These are phyloP conservation scores for Mesochorus sp. DNA, from an alignment of 2,888 invertebrate genomes.

Conservation along the genomic window DNA sequence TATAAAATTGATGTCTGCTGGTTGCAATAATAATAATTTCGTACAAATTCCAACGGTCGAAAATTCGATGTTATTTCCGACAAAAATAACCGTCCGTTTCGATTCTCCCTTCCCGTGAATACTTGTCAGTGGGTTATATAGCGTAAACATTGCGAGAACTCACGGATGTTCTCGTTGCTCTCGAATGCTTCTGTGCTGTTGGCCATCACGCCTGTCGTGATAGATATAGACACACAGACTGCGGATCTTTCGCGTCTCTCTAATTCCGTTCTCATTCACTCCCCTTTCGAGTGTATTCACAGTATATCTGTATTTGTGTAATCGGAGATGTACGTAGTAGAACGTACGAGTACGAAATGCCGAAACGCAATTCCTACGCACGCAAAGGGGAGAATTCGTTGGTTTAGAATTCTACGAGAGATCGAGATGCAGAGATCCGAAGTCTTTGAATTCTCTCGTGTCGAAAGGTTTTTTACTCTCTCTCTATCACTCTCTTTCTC, in stretches of 20 bases:
- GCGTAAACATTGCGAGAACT: conserved; percentile 50
- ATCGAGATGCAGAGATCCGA: background rate
- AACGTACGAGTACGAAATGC: conserved; percentile 24
- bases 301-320: background rate
- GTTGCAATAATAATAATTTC: conserved; percentile 34
- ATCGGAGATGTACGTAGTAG: conserved; percentile 1
- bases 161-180: conserved; percentile 51
- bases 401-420: conserved; percentile 27
- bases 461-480: conserved; percentile 40
- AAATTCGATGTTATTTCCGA: conserved; percentile 51
- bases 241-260: conserved; percentile 31
- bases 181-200: conserved; percentile 32
- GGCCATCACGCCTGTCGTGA: conserved; percentile 22
- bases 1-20: conserved; percentile 14
- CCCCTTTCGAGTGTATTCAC: background rate
- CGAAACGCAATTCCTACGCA: conserved; percentile 44
- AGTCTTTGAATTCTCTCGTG: conserved; percentile 49
- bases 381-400: conserved; percentile 33
- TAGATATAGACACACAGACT: conserved; percentile 16
- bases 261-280: conserved; percentile 56
- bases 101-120: conserved; percentile 31
- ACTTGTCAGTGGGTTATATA: conserved; percentile 56
- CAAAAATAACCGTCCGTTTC: conserved; percentile 59
- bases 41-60: conserved; percentile 38
- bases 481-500: no score